Base-by-base conservation (phyloP, 2,797 vertebrate genomes). In the Mallotus villosus region DNA sequence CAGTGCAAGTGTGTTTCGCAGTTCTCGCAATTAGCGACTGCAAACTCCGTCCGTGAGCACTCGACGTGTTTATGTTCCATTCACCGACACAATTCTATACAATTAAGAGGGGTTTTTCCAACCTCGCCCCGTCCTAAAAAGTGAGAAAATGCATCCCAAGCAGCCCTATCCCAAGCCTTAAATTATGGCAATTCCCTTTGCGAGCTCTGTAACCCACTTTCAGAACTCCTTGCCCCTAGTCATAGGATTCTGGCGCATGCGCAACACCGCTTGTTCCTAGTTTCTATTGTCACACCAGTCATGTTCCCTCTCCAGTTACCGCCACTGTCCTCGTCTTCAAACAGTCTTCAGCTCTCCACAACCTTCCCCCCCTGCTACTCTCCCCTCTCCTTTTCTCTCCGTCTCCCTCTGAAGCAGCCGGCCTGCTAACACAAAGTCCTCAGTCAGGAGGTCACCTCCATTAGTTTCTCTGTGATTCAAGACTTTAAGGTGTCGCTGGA, bases 161-260 rank as follows among this genome's bases (percentile, higher is more conserved):
- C 49, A 71, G 16, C 7, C 22, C n/a, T 46, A 24, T 58, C 63
- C 19, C 51, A 66, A 66, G 41, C 46, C 25, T 68, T 12, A 21
- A 51, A 68, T 17, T 66, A 46, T 49, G 51, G 3, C 29, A 17
- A 41, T 60, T 24, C 46, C 57, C 58, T 49, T 60, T 34, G 29
- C 58, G 76, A 51, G 79, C 70, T 71, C 53, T 62, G 68, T 74
- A 76, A 81, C 76, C 79, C 68, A 74, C 71, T 75, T 78, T 75
- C n/a, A 32, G 21, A 69, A 58, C 66, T 66, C 71, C 67, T 72
- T 8, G 58, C 59, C 64, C 72, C 58, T 32, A 51, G 72, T 51
- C 24, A 59, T 27, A 25, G 51, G 55, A 32, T 53, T 51, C 19
- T 14, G 51, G 53, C 53, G 72, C 66, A 67, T 72, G 62, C 27